Conservation (phyloP, 2,797 vertebrate species). For the Poliocrania exsul region DNA sequence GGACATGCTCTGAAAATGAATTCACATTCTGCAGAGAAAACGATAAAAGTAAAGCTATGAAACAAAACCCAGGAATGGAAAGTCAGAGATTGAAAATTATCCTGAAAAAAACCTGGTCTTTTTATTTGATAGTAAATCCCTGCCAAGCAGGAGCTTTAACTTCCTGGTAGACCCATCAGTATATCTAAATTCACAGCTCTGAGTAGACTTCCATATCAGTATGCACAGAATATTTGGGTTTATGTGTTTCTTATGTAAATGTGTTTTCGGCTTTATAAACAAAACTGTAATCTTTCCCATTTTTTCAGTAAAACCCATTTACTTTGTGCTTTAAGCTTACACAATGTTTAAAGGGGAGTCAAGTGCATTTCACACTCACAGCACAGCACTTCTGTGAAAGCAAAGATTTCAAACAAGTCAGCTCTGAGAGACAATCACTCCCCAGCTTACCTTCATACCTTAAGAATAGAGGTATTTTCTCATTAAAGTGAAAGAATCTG, state of each 20-base stretch:
- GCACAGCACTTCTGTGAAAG: background rate
- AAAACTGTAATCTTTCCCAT: background rate
- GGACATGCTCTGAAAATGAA: background rate
- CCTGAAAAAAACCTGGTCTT: background rate
- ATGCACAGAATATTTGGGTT: background rate
- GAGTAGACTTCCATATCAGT: background rate
- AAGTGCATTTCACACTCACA: background rate
- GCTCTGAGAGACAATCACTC: background rate
- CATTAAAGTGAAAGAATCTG: background rate
- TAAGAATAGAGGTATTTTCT: background rate
- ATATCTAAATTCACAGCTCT: background rate
- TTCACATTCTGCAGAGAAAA: background rate
- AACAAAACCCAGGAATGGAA: background rate
- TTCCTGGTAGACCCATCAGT: background rate
- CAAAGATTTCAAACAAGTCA: background rate
- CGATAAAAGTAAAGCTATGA: background rate
- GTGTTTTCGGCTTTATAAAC: conserved; percentile 8
- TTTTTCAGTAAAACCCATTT: background rate
- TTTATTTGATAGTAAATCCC: conserved; percentile 7
- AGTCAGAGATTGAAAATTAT: background rate
- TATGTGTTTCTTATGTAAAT: conserved; percentile 48
- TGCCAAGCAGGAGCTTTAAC: background rate
- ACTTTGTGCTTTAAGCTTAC: background rate
- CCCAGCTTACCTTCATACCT: background rate
- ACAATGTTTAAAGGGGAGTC: background rate